Evolutionary conservation across 1,140 invertebrate species (phyloP), one percentile per base, ranked within the genome.

Genomic region (Cyphomyrmex costatus): DNA sequence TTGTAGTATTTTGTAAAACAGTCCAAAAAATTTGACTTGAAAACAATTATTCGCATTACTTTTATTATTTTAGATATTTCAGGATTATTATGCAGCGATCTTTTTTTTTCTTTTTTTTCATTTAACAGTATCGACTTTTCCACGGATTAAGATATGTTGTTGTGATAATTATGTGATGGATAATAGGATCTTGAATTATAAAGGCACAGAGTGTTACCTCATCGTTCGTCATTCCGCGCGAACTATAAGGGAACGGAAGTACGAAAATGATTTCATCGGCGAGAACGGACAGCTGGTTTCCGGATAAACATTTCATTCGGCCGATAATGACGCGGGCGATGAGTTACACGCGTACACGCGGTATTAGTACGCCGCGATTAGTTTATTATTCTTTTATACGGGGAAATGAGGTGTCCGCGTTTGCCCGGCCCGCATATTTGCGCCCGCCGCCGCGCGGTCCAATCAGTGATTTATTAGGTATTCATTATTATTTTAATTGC

Each of bases 401-500:
- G 71, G 89, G 91, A 93, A 94, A 93, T 93, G 92, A 93, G 88
- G 89, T n/a, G n/a, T 92, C 87, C 85, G 88, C 89, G 88, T 89
- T 89, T 80, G 76, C 84, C 84, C 86, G 78, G 85, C 83, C 65
- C 30, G 24, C 88, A 87, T 90, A 90, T 92, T 91, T 90, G 87
- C 91, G 89, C 66, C 88, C 70, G 78, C n/a, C n/a, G n/a, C n/a
- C n/a, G n/a, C n/a, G n/a, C 89, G 88, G 85, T 91, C 87, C 93
- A 92, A 93, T 93, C 92, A 90, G 84, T 91, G 92, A 93, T 93
- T 93, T 92, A 93, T 93, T 91, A 92, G 92, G 88, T 92, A 93
- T 94, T 93, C 89, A 93, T 94, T 92, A 91, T 94, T 93, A 92
- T 93, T 93, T 94, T 93, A 93, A 94, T 93, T 92, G 65, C 84